Percentiles rank a stretch among this genome's conserved stretches.
These are phyloP conservation scores for Eurosta solidaginis DNA, from an alignment of 1,140 invertebrate species.

Conservation along the genomic window DNA sequence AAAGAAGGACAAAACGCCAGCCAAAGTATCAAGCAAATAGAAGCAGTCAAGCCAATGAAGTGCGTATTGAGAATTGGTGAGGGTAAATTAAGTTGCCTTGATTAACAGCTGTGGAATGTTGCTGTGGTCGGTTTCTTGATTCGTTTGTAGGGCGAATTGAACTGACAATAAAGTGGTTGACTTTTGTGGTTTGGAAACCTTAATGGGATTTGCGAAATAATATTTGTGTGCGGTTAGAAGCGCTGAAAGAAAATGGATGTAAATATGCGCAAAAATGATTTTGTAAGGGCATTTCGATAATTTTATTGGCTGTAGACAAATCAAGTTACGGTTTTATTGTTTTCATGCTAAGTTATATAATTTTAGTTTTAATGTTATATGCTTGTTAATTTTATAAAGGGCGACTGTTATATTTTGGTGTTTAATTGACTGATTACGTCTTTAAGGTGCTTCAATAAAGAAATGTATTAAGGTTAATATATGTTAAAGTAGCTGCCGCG, in stretches of 20 bases:
- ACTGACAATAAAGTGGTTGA: background rate
- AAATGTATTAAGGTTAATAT: no score
- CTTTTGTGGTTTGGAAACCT: background rate
- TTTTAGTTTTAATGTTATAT: no score
- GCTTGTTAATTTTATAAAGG: no score
- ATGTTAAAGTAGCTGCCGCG: no score
- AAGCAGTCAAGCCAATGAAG: background rate
- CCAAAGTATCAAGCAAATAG: background rate
- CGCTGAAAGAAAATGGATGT: no score
- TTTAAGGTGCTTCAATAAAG: no score
- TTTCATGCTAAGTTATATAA: no score
- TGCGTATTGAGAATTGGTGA: background rate
- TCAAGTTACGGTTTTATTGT: no score
- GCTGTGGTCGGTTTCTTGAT: constrained; percentile 6
- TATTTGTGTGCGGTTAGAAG: background rate
- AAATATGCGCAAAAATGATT: background rate
- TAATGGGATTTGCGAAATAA: background rate
- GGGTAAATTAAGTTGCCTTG: constrained; percentile 5
- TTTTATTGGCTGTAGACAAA: no score
- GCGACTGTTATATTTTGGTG: no score
- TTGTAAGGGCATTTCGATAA: no score
- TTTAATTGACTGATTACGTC: no score
- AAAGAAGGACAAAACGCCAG: background rate
- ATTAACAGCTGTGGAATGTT: constrained; percentile 15
- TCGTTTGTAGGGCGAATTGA: background rate